Base-by-base conservation (phyloP, 2,888 invertebrate species). In the Thymelicus sylvestris region DNA sequence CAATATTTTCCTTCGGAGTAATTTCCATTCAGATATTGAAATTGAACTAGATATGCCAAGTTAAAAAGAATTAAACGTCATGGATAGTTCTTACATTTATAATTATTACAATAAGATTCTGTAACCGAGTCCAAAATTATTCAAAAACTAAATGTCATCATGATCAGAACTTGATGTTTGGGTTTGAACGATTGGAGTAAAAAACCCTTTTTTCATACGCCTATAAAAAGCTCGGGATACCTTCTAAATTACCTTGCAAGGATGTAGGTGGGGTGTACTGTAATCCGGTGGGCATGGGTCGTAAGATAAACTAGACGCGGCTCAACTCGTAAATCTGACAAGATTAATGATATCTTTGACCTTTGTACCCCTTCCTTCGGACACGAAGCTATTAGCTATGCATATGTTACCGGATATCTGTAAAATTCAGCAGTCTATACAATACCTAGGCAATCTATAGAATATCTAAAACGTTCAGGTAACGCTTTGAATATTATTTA, bases 301-400 rank as follows among this genome's bases (percentile, higher is more conserved):
- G 75, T 74, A 82, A 88, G 87, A 88, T 89, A 88, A 87, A 86
- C 85, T 82, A 79, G 77, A 79, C 79, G 81, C 79, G 80, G 76
- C 77, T 77, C 74, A 74, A 76, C 81, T 81, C 87, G 86, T 87
- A 89, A 90, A 90, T 90, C 91, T 86, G 87, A 81, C 86, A 87
- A 89, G 90, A 91, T 89, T 86, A 85, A 91, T 90, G 88, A 79
- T 78, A 78, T 78, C 73, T 76, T 80, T 84, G 84, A 86, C 85
- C 90, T 83, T 80, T 77, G 78, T 81, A 78, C 80, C 76, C 77
- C 75, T 80, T 79, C 77, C 74, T 66, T 70, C 75, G 77, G 77
- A 81, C 79, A 76, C 77, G 81, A 76, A 76, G 69, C 71, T 68
- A 77, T 79, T 78, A 80, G 77, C 76, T 77, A 83, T 82, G 84